Percentiles rank a stretch among this genome's conserved stretches.
Conservation (phyloP, 2,888 invertebrate genomes). For the Pristionchus maxplancki region DNA sequence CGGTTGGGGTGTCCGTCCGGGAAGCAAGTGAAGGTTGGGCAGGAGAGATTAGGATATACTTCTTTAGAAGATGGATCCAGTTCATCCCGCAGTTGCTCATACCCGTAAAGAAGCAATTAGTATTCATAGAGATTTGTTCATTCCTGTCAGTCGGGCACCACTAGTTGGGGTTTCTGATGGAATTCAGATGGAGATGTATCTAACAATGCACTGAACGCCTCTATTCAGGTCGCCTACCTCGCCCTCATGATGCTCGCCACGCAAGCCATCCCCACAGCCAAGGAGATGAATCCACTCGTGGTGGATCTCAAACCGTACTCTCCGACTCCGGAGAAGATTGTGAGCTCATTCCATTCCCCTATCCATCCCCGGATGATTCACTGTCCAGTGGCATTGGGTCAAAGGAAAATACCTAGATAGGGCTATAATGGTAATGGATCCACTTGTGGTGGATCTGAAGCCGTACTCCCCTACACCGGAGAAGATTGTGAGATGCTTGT, state of each 20-base stretch:
- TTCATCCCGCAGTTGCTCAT: neutral
- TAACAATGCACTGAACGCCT: no score
- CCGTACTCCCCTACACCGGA: conserved; percentile 50
- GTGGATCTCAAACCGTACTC: conserved; percentile 55
- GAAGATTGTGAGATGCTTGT: conserved; percentile 16
- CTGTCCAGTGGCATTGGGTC: no score
- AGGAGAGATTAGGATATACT: no score
- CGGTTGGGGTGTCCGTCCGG: no score
- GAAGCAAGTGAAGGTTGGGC: no score
- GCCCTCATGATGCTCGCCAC: conserved; percentile 60
- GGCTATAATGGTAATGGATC: conserved; percentile 55
- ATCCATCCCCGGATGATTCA: no score
- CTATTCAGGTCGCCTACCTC: conserved; percentile 56
- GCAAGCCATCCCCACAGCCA: conserved; percentile 55
- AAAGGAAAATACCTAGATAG: no score
- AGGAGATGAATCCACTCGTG: conserved; percentile 55
- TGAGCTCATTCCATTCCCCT: neutral
- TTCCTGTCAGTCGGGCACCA: neutral
- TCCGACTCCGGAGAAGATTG: conserved; percentile 32
- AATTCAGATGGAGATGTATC: no score
- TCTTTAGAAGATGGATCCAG: neutral
- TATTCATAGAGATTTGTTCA: no score
- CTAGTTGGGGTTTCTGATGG: no score
- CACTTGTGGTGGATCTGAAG: conserved; percentile 55
- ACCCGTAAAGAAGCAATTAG: no score